phyloP scores from a whole-genome alignment of 2,113 vertebrate genomes.

The Bungarus multicinctus region DNA sequence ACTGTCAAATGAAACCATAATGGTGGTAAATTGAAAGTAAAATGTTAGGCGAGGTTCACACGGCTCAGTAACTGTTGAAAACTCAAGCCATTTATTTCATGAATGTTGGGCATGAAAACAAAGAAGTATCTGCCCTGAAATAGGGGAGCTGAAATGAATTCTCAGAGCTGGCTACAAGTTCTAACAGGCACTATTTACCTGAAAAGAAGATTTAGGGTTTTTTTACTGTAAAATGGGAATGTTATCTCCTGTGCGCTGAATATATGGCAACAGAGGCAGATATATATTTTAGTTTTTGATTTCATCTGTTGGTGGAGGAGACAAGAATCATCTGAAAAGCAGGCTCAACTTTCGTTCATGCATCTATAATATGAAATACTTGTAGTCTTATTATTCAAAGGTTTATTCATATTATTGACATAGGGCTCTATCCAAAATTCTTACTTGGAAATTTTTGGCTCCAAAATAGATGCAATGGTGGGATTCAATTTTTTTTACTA shows the following conservation, averaged over 20 bases:
- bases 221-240: background rate
- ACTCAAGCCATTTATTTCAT: background rate
- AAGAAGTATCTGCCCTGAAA: background rate
- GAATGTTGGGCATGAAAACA: background rate
- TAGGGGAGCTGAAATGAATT: background rate
- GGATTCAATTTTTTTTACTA: too few relatives aligned
- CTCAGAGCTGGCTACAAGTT: background rate
- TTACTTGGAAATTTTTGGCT: background rate
- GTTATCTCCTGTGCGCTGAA: background rate
- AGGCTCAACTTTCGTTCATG: background rate
- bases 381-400: background rate
- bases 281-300: background rate
- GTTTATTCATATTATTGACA: background rate
- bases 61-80: slow-evolving; percentile 13
- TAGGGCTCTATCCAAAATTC: background rate
- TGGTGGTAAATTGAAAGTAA: slow-evolving; percentile 40
- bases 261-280: background rate
- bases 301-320: background rate
- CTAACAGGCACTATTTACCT: background rate
- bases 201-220: background rate
- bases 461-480: too few relatives aligned
- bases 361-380: background rate
- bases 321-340: background rate
- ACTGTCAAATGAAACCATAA: slow-evolving; percentile 54
- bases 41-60: slow-evolving; percentile 36